phyloP scores from a whole-genome alignment of 2,888 invertebrate species.

The Agonopterix alstromeriana region DNA sequence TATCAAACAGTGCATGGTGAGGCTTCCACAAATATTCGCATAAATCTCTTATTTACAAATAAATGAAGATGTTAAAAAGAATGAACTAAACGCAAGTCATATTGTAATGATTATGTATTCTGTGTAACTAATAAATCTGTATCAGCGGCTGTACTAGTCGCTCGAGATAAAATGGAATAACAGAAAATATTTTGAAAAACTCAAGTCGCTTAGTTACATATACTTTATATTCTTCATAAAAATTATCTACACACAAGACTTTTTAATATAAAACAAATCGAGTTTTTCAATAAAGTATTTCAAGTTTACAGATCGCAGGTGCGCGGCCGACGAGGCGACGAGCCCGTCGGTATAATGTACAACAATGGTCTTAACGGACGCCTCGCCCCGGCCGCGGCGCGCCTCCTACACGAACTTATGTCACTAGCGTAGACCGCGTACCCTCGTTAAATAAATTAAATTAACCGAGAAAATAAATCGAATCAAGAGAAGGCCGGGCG shows the following conservation, averaged over 20 bases:
- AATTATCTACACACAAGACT: conserved; percentile 75
- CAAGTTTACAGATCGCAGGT: conserved; percentile 23
- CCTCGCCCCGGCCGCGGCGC: conserved; percentile 13
- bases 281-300: conserved; percentile 45
- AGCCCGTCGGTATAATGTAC: conserved; percentile 18
- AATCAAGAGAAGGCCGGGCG: conserved; percentile 7
- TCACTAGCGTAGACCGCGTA: conserved; percentile 6
- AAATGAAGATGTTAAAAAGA: not conserved
- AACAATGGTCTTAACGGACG: conserved; percentile 17
- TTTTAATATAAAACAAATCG: conserved; percentile 64
- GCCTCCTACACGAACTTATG: conserved; percentile 1
- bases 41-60: too few species aligned
- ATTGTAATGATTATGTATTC: conserved; percentile 1
- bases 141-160: conserved; percentile 8
- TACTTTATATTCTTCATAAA: conserved; percentile 73
- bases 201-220: conserved; percentile 60
- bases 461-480: conserved; percentile 23
- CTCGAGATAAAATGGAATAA: conserved; percentile 14
- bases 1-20: too few species aligned
- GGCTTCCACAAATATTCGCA: too few species aligned
- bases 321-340: conserved; percentile 12
- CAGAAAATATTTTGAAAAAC: conserved; percentile 37
- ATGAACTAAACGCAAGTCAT: conserved; percentile 2
- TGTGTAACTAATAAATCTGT: conserved; percentile 2
- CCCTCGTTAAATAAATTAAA: conserved; percentile 36